A percentile compares a stretch with the other conserved stretches of the same genome.
Conservation (phyloP, 2,113 vertebrate genomes). For the Engystomops pustulosus region DNA sequence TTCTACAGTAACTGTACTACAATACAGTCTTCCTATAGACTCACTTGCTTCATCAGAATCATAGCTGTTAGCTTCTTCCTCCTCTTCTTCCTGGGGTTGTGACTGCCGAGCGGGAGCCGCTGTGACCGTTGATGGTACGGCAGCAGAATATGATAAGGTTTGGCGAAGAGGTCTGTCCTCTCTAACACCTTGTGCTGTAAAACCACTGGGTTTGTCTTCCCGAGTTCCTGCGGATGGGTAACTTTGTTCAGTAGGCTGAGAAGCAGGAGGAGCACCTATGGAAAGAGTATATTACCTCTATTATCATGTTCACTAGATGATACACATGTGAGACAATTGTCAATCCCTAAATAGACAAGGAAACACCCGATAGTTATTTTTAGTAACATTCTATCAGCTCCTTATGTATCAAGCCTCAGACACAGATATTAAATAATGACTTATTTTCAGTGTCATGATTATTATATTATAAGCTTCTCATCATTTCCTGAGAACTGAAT, state of each 20-base stretch:
- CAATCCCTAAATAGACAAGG: too few relatives aligned
- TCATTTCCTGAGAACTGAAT: not conserved
- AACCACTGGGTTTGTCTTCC: conserved; percentile 76
- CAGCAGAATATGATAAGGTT: conserved; percentile 63
- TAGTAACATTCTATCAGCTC: too few relatives aligned
- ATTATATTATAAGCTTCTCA: not conserved
- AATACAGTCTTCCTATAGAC: conserved; percentile 63
- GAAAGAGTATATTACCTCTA: conserved; percentile 62
- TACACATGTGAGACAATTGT: not conserved
- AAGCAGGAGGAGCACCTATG: conserved; percentile 19
- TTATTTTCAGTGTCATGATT: not conserved
- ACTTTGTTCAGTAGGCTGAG: not conserved
- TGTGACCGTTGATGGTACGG: not conserved
- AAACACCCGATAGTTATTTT: too few relatives aligned
- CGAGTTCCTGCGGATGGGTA: conserved; percentile 61
- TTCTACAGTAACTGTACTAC: too few relatives aligned
- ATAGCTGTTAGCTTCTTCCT: conserved; percentile 91
- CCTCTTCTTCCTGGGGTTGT: conserved; percentile 79
- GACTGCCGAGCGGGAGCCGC: conserved; percentile 69
- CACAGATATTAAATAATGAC: too few relatives aligned
- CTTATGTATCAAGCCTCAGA: too few relatives aligned
- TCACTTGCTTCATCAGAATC: conserved; percentile 95
- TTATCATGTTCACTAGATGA: not conserved
- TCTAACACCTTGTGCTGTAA: accelerated
- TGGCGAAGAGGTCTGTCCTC: conserved; percentile 77